Percentiles rank a stretch among this genome's conserved stretches.
phyloP scores from a whole-genome alignment of 2,888 invertebrate genomes.

The Caenorhabditis wallacei region DNA sequence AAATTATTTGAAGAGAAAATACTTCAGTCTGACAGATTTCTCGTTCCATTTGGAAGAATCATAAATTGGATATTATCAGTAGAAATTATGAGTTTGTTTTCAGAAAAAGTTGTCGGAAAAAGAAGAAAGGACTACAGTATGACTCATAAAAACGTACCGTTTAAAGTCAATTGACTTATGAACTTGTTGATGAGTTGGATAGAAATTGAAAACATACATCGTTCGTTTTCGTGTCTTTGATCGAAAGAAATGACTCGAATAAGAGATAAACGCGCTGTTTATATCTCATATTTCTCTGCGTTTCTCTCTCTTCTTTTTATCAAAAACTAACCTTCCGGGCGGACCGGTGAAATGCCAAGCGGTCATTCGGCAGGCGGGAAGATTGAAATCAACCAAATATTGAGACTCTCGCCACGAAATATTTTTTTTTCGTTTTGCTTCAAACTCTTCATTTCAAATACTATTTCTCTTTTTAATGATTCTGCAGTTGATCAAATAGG shows the following conservation, averaged over 20 bases:
- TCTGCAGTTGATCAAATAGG: conserved; percentile 43
- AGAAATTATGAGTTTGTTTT: too few species aligned
- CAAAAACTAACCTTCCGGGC: conserved; percentile 67
- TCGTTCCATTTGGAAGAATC: too few species aligned
- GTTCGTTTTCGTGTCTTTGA: background rate
- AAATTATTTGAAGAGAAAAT: too few species aligned
- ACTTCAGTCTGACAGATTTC: too few species aligned
- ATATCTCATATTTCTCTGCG: conserved; percentile 39
- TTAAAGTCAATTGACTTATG: conserved; percentile 41
- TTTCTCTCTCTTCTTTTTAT: conserved; percentile 15
- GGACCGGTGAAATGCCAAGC: conserved; percentile 75
- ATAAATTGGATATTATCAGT: too few species aligned
- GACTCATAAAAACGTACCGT: conserved; percentile 24
- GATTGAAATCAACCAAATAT: conserved; percentile 17
- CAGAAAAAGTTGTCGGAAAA: too few species aligned
- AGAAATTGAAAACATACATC: conserved; percentile 58
- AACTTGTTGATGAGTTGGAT: conserved; percentile 27
- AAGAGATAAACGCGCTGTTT: conserved; percentile 34
- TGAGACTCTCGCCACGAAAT: background rate
- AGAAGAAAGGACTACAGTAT: too few species aligned
- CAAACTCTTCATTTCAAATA: conserved; percentile 1
- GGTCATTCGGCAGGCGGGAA: conserved; percentile 26
- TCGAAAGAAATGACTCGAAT: conserved; percentile 7
- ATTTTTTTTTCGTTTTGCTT: conserved; percentile 1
- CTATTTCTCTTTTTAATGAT: conserved; percentile 22